Evolutionary conservation across 2,113 vertebrate genomes (phyloP).

Genomic region (Parotia lawesii): DNA sequence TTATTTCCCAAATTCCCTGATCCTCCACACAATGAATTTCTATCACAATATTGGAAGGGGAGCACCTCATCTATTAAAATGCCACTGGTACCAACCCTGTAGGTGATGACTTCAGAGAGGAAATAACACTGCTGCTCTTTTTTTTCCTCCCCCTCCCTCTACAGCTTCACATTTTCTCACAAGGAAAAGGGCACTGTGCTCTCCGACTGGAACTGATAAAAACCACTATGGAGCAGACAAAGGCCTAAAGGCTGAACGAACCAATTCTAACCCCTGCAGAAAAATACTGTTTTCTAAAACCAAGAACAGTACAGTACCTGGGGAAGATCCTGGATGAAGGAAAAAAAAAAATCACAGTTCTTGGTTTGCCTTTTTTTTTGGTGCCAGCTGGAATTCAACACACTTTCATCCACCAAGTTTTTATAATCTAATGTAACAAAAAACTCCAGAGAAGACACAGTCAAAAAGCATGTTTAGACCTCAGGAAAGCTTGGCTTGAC

Average conservation of each 20-base stretch:
- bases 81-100: background rate
- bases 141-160: background rate
- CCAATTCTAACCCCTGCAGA: background rate
- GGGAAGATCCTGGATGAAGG: background rate
- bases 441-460: background rate
- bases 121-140: background rate
- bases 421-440: background rate
- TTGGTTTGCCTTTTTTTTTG: background rate
- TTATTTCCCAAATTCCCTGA: background rate
- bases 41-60: background rate
- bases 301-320: background rate
- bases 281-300: background rate
- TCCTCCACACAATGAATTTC: background rate
- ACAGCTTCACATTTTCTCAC: background rate
- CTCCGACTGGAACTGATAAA: constrained; percentile 6
- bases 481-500: background rate
- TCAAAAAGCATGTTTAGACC: background rate
- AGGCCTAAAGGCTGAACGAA: background rate
- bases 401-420: background rate
- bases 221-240: background rate
- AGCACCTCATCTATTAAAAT: constrained; percentile 42
- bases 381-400: background rate
- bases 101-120: background rate
- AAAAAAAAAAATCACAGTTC: background rate
- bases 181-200: background rate